Evolutionary conservation across 35 echinoderm and acorn worm species (phyloP).

Genomic region (Patiria miniata): DNA sequence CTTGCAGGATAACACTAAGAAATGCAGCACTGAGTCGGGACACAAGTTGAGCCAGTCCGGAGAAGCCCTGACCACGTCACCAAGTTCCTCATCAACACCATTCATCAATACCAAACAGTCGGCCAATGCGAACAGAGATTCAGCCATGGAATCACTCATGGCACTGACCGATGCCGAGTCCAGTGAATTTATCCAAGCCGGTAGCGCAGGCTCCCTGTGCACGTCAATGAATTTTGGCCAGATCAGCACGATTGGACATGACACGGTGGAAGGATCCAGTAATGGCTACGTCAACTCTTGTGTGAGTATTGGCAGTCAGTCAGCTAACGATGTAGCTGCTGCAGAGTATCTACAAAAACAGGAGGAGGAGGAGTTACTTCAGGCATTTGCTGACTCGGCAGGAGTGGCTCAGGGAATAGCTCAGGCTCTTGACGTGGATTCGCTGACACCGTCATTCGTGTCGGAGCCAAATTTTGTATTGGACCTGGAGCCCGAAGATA

Average conservation of each 20-base stretch:
- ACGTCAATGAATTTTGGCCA: neutral
- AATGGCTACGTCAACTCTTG: neutral
- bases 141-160: slow-evolving; percentile 13
- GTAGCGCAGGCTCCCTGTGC: neutral
- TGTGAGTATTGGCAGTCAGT: neutral
- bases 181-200: neutral
- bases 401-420: slow-evolving; percentile 3
- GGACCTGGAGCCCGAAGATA: slow-evolving; percentile 40
- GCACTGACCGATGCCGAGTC: neutral
- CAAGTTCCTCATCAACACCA: neutral
- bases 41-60: neutral
- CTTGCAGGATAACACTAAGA: neutral
- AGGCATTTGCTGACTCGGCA: slow-evolving; percentile 56
- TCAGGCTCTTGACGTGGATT: slow-evolving; percentile 56
- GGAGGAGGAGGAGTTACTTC: slow-evolving; percentile 53
- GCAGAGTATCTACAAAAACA: slow-evolving; percentile 36
- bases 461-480: slow-evolving; percentile 40
- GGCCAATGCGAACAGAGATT: neutral
- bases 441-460: slow-evolving; percentile 40
- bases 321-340: neutral
- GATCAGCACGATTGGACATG: neutral
- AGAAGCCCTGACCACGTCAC: neutral
- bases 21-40: neutral
- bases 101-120: neutral
- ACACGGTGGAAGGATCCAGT: neutral